A percentile compares a stretch with the other conserved stretches of the same genome.
These are phyloP conservation scores for Drosophila kepulauana DNA, from an alignment of 1,140 invertebrate genomes.

Conservation along the genomic window DNA sequence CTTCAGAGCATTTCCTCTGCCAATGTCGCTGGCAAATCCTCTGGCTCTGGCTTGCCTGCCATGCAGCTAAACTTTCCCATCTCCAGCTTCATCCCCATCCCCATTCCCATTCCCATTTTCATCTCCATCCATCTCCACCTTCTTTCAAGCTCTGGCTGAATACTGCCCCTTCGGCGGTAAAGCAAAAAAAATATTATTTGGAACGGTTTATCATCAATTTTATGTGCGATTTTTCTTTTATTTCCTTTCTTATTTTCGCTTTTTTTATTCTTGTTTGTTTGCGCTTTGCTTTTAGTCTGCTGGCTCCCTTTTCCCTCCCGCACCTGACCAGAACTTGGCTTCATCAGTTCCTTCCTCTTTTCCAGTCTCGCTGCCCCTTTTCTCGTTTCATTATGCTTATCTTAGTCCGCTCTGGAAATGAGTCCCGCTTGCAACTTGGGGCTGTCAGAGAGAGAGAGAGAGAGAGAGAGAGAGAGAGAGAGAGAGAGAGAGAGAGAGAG, in stretches of 20 bases:
- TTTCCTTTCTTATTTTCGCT: conserved; percentile 35
- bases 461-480: too few species aligned
- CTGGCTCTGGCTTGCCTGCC: conserved; percentile 29
- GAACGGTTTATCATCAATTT: conserved; percentile 84
- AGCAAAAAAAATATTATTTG: conserved; percentile 73
- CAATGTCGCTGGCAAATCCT: conserved; percentile 53
- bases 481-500: background rate
- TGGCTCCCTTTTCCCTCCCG: background rate
- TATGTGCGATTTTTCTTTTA: conserved; percentile 72
- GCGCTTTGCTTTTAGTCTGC: conserved; percentile 50
- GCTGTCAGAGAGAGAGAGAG: background rate
- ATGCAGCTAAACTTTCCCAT: conserved; percentile 35
- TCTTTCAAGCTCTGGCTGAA: background rate
- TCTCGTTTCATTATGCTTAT: conserved; percentile 30
- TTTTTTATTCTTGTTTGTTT: conserved; percentile 50
- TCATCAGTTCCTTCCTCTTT: background rate
- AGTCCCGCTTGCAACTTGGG: conserved; percentile 40
- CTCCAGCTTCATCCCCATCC: background rate
- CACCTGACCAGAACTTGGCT: conserved; percentile 35
- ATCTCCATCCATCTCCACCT: background rate
- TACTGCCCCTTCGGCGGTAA: conserved; percentile 27
- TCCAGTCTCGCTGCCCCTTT: background rate
- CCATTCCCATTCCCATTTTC: background rate
- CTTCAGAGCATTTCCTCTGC: conserved; percentile 71
- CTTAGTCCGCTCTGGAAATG: conserved; percentile 56